A percentile compares a stretch with the other conserved stretches of the same genome.
These are phyloP conservation scores for Metopolophium dirhodum DNA, from an alignment of 1,140 invertebrate species.

Conservation along the genomic window DNA sequence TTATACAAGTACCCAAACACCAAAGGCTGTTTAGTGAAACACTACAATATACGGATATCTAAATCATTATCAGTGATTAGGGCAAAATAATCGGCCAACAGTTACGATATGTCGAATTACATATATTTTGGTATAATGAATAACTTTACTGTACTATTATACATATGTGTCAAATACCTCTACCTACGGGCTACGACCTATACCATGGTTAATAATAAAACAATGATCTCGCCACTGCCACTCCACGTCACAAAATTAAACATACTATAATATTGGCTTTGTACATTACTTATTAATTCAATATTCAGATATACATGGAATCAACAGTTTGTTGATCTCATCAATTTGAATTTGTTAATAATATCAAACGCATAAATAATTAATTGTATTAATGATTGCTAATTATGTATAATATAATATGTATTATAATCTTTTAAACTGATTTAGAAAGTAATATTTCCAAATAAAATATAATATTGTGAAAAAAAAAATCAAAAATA, in stretches of 20 bases:
- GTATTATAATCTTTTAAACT: no score
- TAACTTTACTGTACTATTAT: background rate
- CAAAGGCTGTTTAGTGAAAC: background rate
- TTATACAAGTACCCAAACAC: background rate
- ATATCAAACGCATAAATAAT: background rate
- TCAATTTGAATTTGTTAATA: background rate
- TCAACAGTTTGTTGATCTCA: background rate
- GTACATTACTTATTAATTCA: background rate
- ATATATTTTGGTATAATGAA: background rate
- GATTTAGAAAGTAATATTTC: no score
- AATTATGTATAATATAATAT: no score
- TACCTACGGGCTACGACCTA: background rate
- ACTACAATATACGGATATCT: background rate
- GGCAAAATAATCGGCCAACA: background rate
- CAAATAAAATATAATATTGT: no score
- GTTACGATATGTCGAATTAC: background rate
- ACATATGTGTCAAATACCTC: background rate
- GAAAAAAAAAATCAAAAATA: no score
- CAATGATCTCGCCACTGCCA: background rate
- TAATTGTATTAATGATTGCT: background rate
- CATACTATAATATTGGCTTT: background rate
- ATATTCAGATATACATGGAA: background rate
- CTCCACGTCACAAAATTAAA: background rate
- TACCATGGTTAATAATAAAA: background rate
- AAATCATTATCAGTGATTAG: conserved; percentile 13